A percentile compares a stretch with the other conserved stretches of the same genome.
These are phyloP conservation scores for Eilema caniola DNA, from an alignment of 2,888 invertebrate genomes.

Conservation along the genomic window DNA sequence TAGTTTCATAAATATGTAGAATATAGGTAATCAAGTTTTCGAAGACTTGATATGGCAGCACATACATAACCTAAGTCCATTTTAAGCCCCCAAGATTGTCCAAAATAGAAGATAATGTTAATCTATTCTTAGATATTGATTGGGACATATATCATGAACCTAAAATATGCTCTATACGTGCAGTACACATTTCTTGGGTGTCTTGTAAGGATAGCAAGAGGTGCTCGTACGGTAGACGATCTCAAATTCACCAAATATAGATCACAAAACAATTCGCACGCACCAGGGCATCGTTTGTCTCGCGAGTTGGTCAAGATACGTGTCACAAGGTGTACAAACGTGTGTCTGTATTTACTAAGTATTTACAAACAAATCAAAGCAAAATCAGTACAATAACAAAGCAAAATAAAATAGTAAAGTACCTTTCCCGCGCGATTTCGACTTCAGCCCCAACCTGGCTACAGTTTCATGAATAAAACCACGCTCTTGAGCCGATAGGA, in stretches of 20 bases:
- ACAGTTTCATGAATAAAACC: constrained; percentile 93
- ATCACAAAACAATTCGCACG: too few species aligned
- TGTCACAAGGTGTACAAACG: too few species aligned
- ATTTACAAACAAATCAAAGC: background rate
- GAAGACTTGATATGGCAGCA: background rate
- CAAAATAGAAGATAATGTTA: background rate
- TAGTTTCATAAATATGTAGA: background rate
- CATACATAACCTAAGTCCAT: background rate
- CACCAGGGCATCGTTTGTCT: too few species aligned
- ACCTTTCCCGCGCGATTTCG: constrained; percentile 94
- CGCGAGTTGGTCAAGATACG: too few species aligned
- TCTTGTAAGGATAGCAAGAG: too few species aligned
- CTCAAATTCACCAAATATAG: too few species aligned
- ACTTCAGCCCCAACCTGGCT: constrained; percentile 90
- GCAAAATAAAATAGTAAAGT: constrained; percentile 20
- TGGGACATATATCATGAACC: too few species aligned
- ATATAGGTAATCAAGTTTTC: background rate
- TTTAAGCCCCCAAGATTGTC: background rate
- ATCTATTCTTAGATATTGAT: background rate
- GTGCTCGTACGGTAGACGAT: too few species aligned
- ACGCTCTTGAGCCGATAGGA: constrained; percentile 92
- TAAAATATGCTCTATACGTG: too few species aligned
- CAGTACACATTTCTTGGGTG: too few species aligned
- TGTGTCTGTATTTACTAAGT: background rate
- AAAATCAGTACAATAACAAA: background rate